Evolutionary conservation across 1,140 invertebrate species (phyloP), one percentile per base, ranked within the genome.

Genomic region (Cherax destructor): DNA sequence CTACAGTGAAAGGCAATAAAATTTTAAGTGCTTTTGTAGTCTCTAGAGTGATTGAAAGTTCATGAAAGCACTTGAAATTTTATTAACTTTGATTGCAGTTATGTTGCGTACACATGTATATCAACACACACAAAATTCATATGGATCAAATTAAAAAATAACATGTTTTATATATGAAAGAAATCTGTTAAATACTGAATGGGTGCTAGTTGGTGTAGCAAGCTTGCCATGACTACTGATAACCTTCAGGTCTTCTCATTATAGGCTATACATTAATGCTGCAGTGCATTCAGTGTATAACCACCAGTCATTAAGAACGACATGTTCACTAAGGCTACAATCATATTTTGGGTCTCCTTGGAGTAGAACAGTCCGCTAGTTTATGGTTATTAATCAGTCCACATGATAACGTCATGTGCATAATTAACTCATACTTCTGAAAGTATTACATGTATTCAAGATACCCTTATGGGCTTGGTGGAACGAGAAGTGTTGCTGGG

Each of bases 141-240:
- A 76, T 49, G 41, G 65, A 84, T 65, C 47, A 84, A 69, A 84
- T 47, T 72, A 52, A 72, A 72, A 30, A 72, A 30, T 49, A 76
- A 16, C 30, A 41, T 41, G 30, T 72, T 72, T 72, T 69, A 69
- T 72, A 50, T 76, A 72, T 11, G 52, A 76, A 18, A 30, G 80
- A 84, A 79, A 47, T 52, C 49, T 90, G 79, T 83, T 76, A 90
- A 52, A 90, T 77, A 83, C 69, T 84, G 88, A 90, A 91, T 77
- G 89, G 89, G 89, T 91, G 89, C 89, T 91, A 91, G 83, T 85
- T 85, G 89, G 83, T 85, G 83, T 85, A 91, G 89, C 81, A 85
- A 65, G 83, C 74, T 78, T 88, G 83, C 83, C 76, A 91, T 85
- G 83, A 91, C 72, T 91, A 85, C 78, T 49, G 50, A 24, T 21